Base-by-base conservation (phyloP, 2,113 vertebrate genomes). In the Ctenomys sociabilis region DNA sequence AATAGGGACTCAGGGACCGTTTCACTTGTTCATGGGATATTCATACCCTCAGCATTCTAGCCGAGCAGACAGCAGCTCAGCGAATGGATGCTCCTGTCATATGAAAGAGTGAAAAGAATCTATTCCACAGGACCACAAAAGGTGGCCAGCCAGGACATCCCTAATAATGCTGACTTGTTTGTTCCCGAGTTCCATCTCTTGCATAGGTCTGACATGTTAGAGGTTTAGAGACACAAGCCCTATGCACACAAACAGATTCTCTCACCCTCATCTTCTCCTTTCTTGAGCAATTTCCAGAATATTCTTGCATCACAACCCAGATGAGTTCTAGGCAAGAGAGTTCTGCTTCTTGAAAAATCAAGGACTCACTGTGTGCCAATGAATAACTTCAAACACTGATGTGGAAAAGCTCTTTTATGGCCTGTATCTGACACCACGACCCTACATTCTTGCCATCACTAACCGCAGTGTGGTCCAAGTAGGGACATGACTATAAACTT, bases 251-350 rank as follows among this genome's bases (percentile, higher is more conserved):
- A 24, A 68, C 8, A 28, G 45, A 54, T 54, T 43, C 19, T 49
- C 59, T 89, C 61, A 26, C 22, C 21, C 4, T 82, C 16, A 52
- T 32, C 43, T 88, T 43, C n/a, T 97, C 30, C 57, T 66, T 66
- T 88, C 72, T 93, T 72, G 10, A 61, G 68, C 30, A 17, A 91
- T 24, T 90, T 86, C 35, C 45, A 93, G n/a, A 61, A 93, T 43
- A 85, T 52, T 13, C 37, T 61, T 75, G 17, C 14, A 82, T 49
- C 63, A 85, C 83, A 64, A 49, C 72, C 30, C 82, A 32, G 59
- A 77, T 37, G 17, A 32, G 11, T 0, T 57, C n/a, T 66, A 86
- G 13, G 66, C 54, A 57, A 73, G 11, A 92, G 0, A 52, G 17
- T 92, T 54, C 6, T 83, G 21, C 35, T 75, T 6, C 57, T 77